phyloP scores from a whole-genome alignment of 2,888 invertebrate genomes.

The Brenthis hecate region DNA sequence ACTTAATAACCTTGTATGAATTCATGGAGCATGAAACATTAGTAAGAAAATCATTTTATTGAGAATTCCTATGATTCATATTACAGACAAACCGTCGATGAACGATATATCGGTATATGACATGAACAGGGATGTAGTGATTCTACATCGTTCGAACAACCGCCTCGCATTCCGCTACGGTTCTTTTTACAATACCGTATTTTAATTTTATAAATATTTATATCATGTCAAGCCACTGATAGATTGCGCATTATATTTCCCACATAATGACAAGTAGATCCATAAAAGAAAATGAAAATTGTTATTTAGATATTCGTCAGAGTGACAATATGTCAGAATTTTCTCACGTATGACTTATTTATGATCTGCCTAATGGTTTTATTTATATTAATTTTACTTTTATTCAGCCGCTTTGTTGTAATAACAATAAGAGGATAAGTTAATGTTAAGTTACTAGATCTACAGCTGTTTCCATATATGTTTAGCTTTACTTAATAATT shows the following conservation, averaged over 20 bases:
- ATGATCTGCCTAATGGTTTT: conserved; percentile 36
- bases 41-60: neutral
- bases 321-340: conserved; percentile 67
- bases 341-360: conserved; percentile 72
- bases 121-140: conserved; percentile 9
- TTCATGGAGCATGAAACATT: no score
- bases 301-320: conserved; percentile 43
- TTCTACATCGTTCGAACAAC: conserved; percentile 11
- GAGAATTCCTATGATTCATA: conserved; percentile 16
- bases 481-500: conserved; percentile 7
- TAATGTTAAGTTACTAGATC: conserved; percentile 10
- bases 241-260: conserved; percentile 40
- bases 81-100: neutral
- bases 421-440: conserved; percentile 18
- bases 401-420: conserved; percentile 29
- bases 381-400: conserved; percentile 32
- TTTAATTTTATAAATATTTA: conserved; percentile 40
- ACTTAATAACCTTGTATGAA: neutral
- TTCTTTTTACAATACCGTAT: conserved; percentile 29
- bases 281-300: conserved; percentile 50
- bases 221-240: conserved; percentile 36
- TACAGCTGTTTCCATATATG: conserved; percentile 11
- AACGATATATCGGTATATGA: conserved; percentile 18
- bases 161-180: conserved; percentile 20
- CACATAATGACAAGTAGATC: conserved; percentile 40